Evolutionary conservation across 2,888 invertebrate species (phyloP), one percentile per base, ranked within the genome.

Genomic region (Euproctis similis): DNA sequence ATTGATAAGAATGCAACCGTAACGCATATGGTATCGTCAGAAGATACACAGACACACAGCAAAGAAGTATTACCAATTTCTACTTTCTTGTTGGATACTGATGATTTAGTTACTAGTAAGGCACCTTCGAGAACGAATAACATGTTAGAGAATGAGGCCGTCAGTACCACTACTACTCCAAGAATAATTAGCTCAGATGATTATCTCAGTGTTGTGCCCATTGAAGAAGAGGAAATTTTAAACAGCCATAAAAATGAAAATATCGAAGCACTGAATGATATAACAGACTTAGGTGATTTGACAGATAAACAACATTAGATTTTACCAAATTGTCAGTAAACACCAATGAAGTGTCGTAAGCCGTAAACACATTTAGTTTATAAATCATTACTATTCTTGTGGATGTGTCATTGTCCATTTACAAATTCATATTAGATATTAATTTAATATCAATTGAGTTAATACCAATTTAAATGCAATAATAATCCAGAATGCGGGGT

Each of bases 271-370:
- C 47, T 77, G 36, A 84, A 82, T 54, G 70, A 70, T 49, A 81
- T 82, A 48, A 78, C 76, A 69, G 77, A 80, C 68, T 78, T 81
- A 49, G 81, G 77, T 74, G 77, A 78, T 70, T 73, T 71, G 28
- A 69, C 68, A 61, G 78, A 80, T 51, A 73, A 67, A 76, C 78
- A 66, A 77, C 75, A 73, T 58, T 77, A 64, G 70, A 73, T 47
- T 51, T 60, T 50, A 68, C 55, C 50, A 71, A 70, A 42, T 65
- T 74, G 56, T 61, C 70, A 48, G 56, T 70, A 50, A 58, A 53
- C 45, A 65, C 63, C 52, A 71, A 75, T 59, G 67, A 69, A 62
- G 74, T 74, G 63, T 39, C 42, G 38, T 41, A 45, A 42, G 31
- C 37, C 46, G 42, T 28, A 39, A 42, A 46, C 30, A 36, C 32